Base-by-base conservation (phyloP, 37 sponge, comb jelly and placozoan species). In the Bolinopsis microptera region DNA sequence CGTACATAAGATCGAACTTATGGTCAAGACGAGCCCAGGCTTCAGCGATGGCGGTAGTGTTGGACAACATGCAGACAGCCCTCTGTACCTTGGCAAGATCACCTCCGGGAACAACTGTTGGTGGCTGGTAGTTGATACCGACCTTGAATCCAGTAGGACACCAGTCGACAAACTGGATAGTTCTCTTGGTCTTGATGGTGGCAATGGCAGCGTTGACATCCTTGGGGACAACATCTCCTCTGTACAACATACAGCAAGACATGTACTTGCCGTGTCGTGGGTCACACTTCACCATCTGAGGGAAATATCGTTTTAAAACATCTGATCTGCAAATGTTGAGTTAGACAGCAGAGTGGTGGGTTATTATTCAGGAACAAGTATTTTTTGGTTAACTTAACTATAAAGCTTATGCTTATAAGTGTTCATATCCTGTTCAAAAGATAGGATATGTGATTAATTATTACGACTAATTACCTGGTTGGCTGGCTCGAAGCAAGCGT, bases 1-100 rank as follows among this genome's bases (percentile, higher is more conserved):
- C 96, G 93, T 98, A 98, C 98, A 98, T 98, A 83, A 98, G 96
- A 94, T 98, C 98, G 93, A 98, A 98, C 95, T 98, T 98, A 95
- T 98, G 95, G 70, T 98, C 96, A 32, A 98, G 96, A 93, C 97
- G 96, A 69, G 96, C 97, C 98, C 98, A 98, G 48, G 98, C 98
- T 92, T 98, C 98, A 26, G 97, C 98, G 68, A 98, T 97, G 93
- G 98, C 97, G 0, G 97, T 98, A 76, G 98, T 98, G 96, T 98
- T 98, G 93, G 97, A 96, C 93, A 98, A 72, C 98, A 98, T 98
- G 95, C 98, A 98, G 39, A 98, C 97, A 69, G 95, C 94, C 32
- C 98, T 96, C 92, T 95, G 95, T 25, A 98, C 98, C 92, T 97
- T 98, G 92, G 98, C 98, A 9, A 98, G 95, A 70, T 98, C 98